Evolutionary conservation across 2,113 vertebrate species (phyloP).

Genomic region (Diadophis punctatus): DNA sequence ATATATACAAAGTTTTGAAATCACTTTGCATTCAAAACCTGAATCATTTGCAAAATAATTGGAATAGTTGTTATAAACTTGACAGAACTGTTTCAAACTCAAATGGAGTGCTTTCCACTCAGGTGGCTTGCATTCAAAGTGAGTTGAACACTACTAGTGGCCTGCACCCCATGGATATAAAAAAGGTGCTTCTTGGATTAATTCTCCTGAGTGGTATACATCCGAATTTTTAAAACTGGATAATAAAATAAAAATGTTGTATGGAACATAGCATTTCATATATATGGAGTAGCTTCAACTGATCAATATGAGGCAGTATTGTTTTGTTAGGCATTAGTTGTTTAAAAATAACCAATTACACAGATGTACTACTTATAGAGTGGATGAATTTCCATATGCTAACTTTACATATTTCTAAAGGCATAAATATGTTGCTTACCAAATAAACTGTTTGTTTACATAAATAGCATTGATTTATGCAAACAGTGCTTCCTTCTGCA

Average conservation of each 20-base stretch:
- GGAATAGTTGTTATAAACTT: background rate
- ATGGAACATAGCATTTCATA: conserved; percentile 20
- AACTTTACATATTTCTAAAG: conserved; percentile 62
- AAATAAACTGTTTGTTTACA: conserved; percentile 56
- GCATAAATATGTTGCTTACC: conserved; percentile 68
- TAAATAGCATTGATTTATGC: conserved; percentile 61
- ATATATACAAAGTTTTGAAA: background rate
- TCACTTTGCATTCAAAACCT: background rate
- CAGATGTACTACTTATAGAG: conserved; percentile 65
- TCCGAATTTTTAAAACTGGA: background rate
- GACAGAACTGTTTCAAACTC: background rate
- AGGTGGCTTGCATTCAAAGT: background rate
- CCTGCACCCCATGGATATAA: background rate
- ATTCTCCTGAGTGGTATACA: background rate
- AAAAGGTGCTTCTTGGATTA: background rate
- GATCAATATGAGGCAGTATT: conserved; percentile 36
- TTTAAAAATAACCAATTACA: conserved; percentile 58
- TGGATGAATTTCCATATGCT: conserved; percentile 66
- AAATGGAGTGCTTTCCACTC: background rate
- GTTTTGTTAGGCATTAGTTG: conserved; percentile 54
- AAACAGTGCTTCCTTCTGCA: conserved; percentile 46
- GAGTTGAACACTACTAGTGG: background rate
- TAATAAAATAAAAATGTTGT: background rate
- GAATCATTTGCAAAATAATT: background rate
- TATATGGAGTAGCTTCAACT: background rate